Evolutionary conservation across 1,140 invertebrate species (phyloP).

Genomic region (Dendrolimus punctatus): DNA sequence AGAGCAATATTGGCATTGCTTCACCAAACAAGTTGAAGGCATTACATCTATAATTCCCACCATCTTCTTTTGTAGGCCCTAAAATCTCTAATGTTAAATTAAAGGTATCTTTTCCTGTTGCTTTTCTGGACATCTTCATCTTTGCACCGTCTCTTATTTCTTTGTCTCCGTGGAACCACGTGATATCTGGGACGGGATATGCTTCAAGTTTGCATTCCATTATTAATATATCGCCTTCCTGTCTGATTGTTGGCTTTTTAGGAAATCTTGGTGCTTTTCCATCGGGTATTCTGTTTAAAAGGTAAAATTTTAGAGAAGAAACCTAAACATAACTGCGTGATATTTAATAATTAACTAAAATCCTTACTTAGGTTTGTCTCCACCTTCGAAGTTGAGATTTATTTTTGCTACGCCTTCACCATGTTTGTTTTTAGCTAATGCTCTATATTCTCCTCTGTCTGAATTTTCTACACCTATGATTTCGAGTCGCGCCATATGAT

Average conservation of each 20-base stretch:
- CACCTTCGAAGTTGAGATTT: conserved; percentile 95
- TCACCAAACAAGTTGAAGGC: conserved; percentile 98
- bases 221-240: conserved; percentile 93
- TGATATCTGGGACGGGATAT: conserved; percentile 94
- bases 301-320: conserved; percentile 22
- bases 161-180: conserved; percentile 93
- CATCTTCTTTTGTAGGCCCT: conserved; percentile 95
- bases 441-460: conserved; percentile 95
- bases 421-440: conserved; percentile 91
- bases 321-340: conserved; percentile 7
- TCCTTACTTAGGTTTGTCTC: conserved; percentile 89
- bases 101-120: conserved; percentile 90
- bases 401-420: conserved; percentile 95
- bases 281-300: conserved; percentile 87
- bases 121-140: conserved; percentile 90
- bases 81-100: conserved; percentile 92
- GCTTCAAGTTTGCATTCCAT: conserved; percentile 98
- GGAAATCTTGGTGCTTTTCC: conserved; percentile 96
- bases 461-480: conserved; percentile 86
- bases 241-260: conserved; percentile 96
- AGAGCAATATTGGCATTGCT: conserved; percentile 99
- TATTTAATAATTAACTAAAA: conserved; percentile 2
- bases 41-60: conserved; percentile 98
- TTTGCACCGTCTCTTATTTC: conserved; percentile 85
- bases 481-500: conserved; percentile 89